Evolutionary conservation across 2,113 vertebrate species (phyloP), one percentile per base, ranked within the genome.

Genomic region (Caloenas nicobarica): DNA sequence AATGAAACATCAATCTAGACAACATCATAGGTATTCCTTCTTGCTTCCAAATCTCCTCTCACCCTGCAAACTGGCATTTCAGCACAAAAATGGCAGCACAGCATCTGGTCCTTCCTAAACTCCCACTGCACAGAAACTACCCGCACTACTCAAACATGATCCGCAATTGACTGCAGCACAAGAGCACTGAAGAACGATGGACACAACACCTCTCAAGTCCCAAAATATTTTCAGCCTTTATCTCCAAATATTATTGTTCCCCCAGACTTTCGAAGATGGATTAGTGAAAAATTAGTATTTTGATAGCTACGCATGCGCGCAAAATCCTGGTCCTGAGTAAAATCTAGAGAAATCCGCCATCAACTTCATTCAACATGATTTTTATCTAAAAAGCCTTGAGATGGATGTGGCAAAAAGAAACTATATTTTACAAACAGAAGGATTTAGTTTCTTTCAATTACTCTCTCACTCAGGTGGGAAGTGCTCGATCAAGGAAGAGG

Each of bases 241-340:
- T 60, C 29, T 74, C 77, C 72, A 91, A 70, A 33, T 66, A 64
- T 7, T 54, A 70, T 44, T 73, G 48, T 42, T 53, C 5, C 13
- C 9, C 23, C 17, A 38, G 22, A 28, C 29, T 83, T 89, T 16
- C 12, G 5, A 78, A 58, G 29, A 62, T 0, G 1, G 16, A 44
- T 73, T 65, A 81, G 11, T 73, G 72, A 93, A 84, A 96, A 91
- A 46, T n/a, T 22, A 73, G 3, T 42, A 64, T 86, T 70, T 62
- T 81, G n/a, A 74, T 50, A 82, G 70, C 56, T 68, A 56, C 0
- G 0, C 34, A 17, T 0, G 1, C 4, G 18, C 26, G 18, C 3
- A 2, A 94, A 89, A 83, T 42, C 46, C 31, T 46, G 11, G 36
- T 53, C 46, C 66, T 4, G 3, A 82, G 19, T 72, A 62, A 93